phyloP scores from a whole-genome alignment of 2,888 invertebrate species.

The Eutolmus rufibarbis region DNA sequence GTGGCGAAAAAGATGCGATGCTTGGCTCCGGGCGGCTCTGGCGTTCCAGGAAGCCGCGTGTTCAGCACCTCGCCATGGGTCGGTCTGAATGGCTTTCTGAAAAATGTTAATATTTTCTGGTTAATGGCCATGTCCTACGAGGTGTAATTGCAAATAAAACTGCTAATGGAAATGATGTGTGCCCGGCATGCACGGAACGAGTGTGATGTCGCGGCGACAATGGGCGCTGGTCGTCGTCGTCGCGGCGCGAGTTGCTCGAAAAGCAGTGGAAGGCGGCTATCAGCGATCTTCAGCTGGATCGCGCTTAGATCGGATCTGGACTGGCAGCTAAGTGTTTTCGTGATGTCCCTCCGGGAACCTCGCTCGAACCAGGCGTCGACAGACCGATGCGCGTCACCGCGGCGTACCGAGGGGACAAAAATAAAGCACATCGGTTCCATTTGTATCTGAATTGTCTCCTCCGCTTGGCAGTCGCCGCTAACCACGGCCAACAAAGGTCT shows the following conservation, averaged over 20 bases:
- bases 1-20: background rate
- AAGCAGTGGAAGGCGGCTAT: background rate
- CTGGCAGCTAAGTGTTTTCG: background rate
- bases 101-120: slow-evolving; percentile 29
- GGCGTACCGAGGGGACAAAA: background rate
- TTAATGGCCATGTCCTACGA: slow-evolving; percentile 1
- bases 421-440: slow-evolving; percentile 26
- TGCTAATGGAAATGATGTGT: slow-evolving; percentile 4
- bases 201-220: background rate
- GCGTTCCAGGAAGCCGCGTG: slow-evolving; percentile 22
- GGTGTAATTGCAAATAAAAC: slow-evolving; percentile 33
- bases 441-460: slow-evolving; percentile 29
- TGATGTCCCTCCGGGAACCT: background rate
- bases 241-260: background rate
- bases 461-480: background rate
- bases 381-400: background rate
- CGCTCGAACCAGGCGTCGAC: background rate
- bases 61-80: background rate
- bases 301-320: background rate
- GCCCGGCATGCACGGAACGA: background rate
- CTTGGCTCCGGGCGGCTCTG: background rate
- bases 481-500: slow-evolving; percentile 15
- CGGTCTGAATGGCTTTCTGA: background rate
- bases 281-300: background rate
- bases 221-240: background rate